Conservation (phyloP, 2,888 invertebrate genomes). For the Pterostichus madidus region DNA sequence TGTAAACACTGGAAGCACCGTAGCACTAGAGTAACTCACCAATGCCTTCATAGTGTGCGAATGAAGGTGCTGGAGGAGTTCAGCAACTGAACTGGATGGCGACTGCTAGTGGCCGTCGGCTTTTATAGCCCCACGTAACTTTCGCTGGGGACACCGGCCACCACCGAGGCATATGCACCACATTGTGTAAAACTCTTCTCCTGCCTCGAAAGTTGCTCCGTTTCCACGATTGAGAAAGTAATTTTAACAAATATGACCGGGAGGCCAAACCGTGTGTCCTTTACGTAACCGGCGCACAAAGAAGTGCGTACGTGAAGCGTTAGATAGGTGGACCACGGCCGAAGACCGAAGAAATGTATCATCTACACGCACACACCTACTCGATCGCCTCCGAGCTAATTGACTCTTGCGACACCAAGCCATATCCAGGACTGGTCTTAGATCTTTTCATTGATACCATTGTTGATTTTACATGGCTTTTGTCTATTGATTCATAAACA, state of each 20-base stretch:
- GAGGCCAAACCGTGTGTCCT: slow-evolving; percentile 73
- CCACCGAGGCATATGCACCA: slow-evolving; percentile 71
- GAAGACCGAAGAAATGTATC: slow-evolving; percentile 53
- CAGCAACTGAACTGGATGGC: slow-evolving; percentile 81
- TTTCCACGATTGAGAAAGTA: slow-evolving; percentile 74
- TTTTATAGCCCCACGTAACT: slow-evolving; percentile 81
- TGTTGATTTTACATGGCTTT: neutral
- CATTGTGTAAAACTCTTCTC: slow-evolving; percentile 74
- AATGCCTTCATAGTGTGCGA: slow-evolving; percentile 78
- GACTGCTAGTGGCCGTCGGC: slow-evolving; percentile 78
- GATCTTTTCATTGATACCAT: slow-evolving; percentile 10
- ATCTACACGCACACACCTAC: slow-evolving; percentile 23
- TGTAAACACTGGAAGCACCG: slow-evolving; percentile 34
- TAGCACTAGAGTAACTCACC: slow-evolving; percentile 76
- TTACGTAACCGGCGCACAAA: slow-evolving; percentile 73
- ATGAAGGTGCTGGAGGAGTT: slow-evolving; percentile 75
- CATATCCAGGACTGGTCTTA: slow-evolving; percentile 8
- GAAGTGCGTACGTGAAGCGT: slow-evolving; percentile 62
- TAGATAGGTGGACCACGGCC: slow-evolving; percentile 35
- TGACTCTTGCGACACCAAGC: neutral
- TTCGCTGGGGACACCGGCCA: slow-evolving; percentile 78
- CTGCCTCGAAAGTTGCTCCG: slow-evolving; percentile 72
- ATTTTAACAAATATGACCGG: slow-evolving; percentile 70
- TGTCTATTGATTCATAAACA: neutral
- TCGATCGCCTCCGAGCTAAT: neutral